Base-by-base conservation (phyloP, 2,888 invertebrate genomes). In the Apotomis betuletana region DNA sequence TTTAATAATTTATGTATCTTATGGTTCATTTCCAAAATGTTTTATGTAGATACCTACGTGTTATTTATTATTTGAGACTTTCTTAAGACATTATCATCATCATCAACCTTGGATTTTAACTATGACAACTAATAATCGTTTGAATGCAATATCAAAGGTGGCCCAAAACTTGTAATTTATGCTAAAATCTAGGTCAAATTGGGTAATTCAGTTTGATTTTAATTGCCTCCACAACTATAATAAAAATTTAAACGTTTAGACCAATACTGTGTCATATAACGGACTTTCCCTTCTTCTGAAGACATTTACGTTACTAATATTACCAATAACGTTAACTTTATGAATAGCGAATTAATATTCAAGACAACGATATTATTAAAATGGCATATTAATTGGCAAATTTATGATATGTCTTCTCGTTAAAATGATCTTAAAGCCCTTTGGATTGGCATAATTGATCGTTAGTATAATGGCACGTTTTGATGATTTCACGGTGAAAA, bases 321-420 rank as follows among this genome's bases (percentile, higher is more conserved):
- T 13, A 54, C 54, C 12, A 54, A 51, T 15, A 49, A 12, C 15
- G 27, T 64, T 65, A 12, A 54, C 27, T 15, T 61, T 61, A 69
- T 69, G 54, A 68, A 71, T 70, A 38, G 13, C 6, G 41, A 49
- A 71, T 67, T 61, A 67, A 67, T 71, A 71, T 71, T 67, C 71
- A 71, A 57, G 27, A 62, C 54, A 67, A 58, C 44, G 12, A 44
- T 10, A 13, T n/a, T 67, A 57, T 67, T 67, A 36, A 58, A 46
- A 67, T 62, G 27, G 55, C 67, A 62, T 71, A 58, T 62, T 13
- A 67, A 67, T 58, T 67, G 67, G 41, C 65, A 55, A 60, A 54
- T 57, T 67, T 13, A 65, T 60, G 15, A 15, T 46, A 13, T 41
- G 5, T 57, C 49, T 41, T 46, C 41, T 70, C 54, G 6, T 49